Percentiles rank a stretch among this genome's conserved stretches.
Conservation (phyloP, 2,888 invertebrate genomes). For the Ichneumoninae sp. region DNA sequence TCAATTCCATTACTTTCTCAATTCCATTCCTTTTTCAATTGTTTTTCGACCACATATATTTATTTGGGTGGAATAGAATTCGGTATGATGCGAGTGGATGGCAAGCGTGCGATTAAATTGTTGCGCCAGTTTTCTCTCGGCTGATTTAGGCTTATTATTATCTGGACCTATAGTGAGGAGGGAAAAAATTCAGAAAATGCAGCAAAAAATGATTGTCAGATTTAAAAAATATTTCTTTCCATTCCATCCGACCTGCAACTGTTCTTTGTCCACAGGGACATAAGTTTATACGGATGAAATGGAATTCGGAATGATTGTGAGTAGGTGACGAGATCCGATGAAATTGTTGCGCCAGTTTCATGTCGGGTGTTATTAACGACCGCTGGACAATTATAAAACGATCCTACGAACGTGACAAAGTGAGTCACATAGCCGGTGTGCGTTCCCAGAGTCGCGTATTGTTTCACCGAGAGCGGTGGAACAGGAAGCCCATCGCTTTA, state of each 20-base stretch:
- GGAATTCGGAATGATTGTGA: slow-evolving; percentile 5
- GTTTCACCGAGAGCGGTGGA: slow-evolving; percentile 75
- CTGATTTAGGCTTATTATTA: too few species aligned
- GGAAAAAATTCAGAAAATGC: too few species aligned
- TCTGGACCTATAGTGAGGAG: too few species aligned
- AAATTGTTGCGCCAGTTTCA: background rate
- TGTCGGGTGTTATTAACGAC: slow-evolving; percentile 40
- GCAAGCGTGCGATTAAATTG: background rate
- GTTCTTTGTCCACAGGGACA: background rate
- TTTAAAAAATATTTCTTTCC: too few species aligned
- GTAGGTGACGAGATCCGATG: background rate
- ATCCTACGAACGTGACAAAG: slow-evolving; percentile 13
- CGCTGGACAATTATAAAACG: slow-evolving; percentile 46
- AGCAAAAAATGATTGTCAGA: too few species aligned
- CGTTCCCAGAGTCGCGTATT: slow-evolving; percentile 68
- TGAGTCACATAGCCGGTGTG: slow-evolving; percentile 13
- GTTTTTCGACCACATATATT: too few species aligned
- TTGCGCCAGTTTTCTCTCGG: background rate
- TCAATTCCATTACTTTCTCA: too few species aligned
- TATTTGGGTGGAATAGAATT: background rate
- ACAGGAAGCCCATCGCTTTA: slow-evolving; percentile 80
- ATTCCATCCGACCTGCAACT: too few species aligned
- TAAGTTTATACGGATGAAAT: background rate
- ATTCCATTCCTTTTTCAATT: too few species aligned
- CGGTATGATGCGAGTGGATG: slow-evolving; percentile 20